Base-by-base conservation (phyloP, 1,140 invertebrate genomes). In the Lamellibrachia luymesi region DNA sequence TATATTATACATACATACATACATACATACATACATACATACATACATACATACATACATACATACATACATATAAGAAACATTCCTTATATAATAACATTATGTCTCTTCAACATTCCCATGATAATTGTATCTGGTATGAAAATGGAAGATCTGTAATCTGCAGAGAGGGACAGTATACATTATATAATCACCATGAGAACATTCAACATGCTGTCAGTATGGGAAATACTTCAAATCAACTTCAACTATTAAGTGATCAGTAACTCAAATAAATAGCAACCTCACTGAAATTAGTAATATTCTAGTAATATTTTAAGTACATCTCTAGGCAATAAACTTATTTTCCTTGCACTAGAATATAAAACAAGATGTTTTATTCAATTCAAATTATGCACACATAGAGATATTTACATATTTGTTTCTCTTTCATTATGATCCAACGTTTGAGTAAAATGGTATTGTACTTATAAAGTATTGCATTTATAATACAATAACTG, bases 401-500 rank as follows among this genome's bases (percentile, higher is more conserved):
- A 38, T 38, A 38, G 38, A 38, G 38, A 38, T 38, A 38, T 38
- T 38, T 38, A 38, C 38, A 38, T 38, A 38, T 38, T 38, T 38
- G 38, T 38, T 38, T 38, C 38, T 38, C 38, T 38, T 38, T 38
- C 38, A 38, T 38, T 38, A 38, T 38, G 38, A 38, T 38, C 38
- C 38, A 38, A 38, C 38, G 38, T 38, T 38, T 38, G 1, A 38
- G 38, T 38, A 38, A 38, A 38, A 38, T 38, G 1, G 38, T 38
- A 38, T 1, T 38, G 38, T 38, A 38, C 38, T 38, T 38, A 38
- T 90, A 90, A 90, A 90, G 17, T 22, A 91, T 13, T n/a, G 13
- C 13, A 91, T n/a, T n/a, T n/a, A 38, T 49, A 91, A 50, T n/a
- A 91, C 91, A 91, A 91, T 17, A 91, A 91, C 50, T 13, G 25